phyloP scores from a whole-genome alignment of 1,140 invertebrate species.

The Atta colombica region DNA sequence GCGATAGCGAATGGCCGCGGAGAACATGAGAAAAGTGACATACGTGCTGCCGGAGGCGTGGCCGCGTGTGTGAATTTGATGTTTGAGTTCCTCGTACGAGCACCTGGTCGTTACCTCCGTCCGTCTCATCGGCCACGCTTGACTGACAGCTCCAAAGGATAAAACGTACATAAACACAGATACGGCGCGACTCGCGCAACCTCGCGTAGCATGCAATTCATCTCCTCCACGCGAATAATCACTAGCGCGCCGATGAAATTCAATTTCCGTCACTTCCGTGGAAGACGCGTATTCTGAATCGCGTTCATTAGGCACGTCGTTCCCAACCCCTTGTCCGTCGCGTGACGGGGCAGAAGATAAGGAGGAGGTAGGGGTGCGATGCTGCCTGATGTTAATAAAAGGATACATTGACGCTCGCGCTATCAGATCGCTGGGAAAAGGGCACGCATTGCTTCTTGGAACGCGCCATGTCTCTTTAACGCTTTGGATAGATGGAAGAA shows the following conservation, averaged over 20 bases:
- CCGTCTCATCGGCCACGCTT: conserved; percentile 55
- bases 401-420: conserved; percentile 61
- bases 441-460: conserved; percentile 44
- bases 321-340: conserved; percentile 45
- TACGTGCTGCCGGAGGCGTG: conserved; percentile 58
- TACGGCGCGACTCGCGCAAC: conserved; percentile 54
- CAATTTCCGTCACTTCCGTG: conserved; percentile 71
- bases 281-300: conserved; percentile 68
- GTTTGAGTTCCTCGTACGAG: conserved; percentile 61
- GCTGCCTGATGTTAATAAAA: conserved; percentile 61
- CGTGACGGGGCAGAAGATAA: conserved; percentile 55
- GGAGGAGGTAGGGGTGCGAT: conserved; percentile 45
- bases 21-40: conserved; percentile 47
- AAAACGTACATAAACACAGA: conserved; percentile 65
- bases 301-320: conserved; percentile 71
- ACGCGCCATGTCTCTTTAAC: conserved; percentile 38
- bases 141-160: conserved; percentile 59
- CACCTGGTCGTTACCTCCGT: conserved; percentile 53
- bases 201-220: conserved; percentile 64
- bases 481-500: conserved; percentile 36
- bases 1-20: conserved; percentile 37
- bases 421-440: conserved; percentile 57
- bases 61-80: conserved; percentile 60
- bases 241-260: conserved; percentile 68
- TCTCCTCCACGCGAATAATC: conserved; percentile 59